A percentile compares a stretch with the other conserved stretches of the same genome.
These are phyloP conservation scores for Brachionichthys hirsutus DNA, from an alignment of 2,113 vertebrate species.

Conservation along the genomic window DNA sequence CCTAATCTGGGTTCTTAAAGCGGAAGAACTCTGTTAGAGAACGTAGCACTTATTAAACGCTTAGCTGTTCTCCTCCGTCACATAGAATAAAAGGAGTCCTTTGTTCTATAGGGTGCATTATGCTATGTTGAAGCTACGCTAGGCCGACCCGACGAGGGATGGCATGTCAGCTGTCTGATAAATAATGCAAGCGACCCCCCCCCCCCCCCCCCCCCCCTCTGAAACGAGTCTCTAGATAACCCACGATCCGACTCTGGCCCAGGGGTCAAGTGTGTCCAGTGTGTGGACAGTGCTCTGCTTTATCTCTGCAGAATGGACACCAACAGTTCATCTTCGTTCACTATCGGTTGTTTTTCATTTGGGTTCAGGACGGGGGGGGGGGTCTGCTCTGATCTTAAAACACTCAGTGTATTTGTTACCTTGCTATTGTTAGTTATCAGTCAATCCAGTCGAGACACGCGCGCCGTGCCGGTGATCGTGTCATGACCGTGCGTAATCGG, in stretches of 20 bases:
- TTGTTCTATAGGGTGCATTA: slow-evolving; percentile 22
- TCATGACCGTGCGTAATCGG: too few species aligned
- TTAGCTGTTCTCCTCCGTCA: background rate
- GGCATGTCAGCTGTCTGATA: slow-evolving; percentile 48
- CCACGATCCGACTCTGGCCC: slow-evolving; percentile 53
- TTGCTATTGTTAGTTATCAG: too few species aligned
- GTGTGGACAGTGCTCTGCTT: slow-evolving; percentile 6
- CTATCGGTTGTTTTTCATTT: too few species aligned
- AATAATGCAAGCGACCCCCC: slow-evolving; percentile 68
- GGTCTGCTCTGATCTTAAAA: too few species aligned
- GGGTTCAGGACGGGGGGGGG: too few species aligned
- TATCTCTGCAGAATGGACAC: background rate
- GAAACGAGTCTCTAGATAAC: slow-evolving; percentile 39
- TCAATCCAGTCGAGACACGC: too few species aligned
- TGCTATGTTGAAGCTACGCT: slow-evolving; percentile 35
- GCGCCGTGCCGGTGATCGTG: too few species aligned
- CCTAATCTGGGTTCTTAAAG: background rate
- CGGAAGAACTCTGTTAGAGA: background rate
- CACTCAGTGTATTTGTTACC: too few species aligned
- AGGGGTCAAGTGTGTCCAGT: slow-evolving; percentile 66
- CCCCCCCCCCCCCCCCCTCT: slow-evolving; percentile 25
- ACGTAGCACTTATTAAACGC: too few species aligned
- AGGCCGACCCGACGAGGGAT: slow-evolving; percentile 21
- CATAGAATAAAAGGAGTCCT: slow-evolving; percentile 50
- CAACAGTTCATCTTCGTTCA: background rate